Percentiles rank a stretch among this genome's conserved stretches.
Conservation (phyloP, 2,888 invertebrate genomes). For the Morinoia aosen region DNA sequence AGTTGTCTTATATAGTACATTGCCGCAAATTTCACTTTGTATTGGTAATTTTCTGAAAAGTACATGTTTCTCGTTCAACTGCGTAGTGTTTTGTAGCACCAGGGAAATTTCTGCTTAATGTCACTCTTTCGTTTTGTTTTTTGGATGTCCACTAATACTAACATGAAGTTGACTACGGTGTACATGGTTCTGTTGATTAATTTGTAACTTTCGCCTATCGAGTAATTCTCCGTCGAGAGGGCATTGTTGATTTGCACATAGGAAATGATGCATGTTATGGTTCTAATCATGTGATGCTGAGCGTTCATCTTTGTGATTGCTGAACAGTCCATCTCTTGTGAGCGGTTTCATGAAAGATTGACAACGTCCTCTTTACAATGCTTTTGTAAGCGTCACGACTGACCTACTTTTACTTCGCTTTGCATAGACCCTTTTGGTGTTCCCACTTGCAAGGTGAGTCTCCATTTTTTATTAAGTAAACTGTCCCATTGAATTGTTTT, state of each 20-base stretch:
- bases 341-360: background rate
- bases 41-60: background rate
- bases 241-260: background rate
- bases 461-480: background rate
- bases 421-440: conserved; percentile 34
- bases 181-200: conserved; percentile 41
- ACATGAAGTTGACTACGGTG: background rate
- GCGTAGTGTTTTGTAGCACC: background rate
- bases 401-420: background rate
- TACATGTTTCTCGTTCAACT: background rate
- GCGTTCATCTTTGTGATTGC: background rate
- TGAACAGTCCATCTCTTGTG: background rate
- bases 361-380: background rate
- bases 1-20: background rate
- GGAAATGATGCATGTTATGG: background rate
- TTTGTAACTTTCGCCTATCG: background rate
- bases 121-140: too few relatives aligned
- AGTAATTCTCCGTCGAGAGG: background rate
- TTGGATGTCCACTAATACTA: background rate
- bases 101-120: background rate
- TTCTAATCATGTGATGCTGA: background rate
- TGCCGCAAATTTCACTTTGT: background rate
- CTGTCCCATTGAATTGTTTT: background rate
- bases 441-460: background rate
- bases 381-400: background rate